phyloP scores from a whole-genome alignment of 2,113 vertebrate genomes.

The Rhombomys opimus region DNA sequence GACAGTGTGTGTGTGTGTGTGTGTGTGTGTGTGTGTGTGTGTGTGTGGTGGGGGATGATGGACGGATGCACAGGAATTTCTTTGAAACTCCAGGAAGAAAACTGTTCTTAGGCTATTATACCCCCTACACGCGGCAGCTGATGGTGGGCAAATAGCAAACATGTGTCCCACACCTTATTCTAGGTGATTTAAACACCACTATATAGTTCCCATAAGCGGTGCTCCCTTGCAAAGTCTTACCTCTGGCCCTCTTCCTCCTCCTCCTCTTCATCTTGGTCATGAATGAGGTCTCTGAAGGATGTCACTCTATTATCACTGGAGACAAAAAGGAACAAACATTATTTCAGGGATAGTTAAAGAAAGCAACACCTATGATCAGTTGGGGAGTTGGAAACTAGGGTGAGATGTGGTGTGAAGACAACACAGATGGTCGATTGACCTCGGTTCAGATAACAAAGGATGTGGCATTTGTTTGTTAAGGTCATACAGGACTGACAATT shows the following conservation, averaged over 20 bases:
- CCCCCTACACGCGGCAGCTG: not conserved
- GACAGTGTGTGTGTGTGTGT: not conserved
- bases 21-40: too few relatives aligned
- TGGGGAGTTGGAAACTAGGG: not conserved
- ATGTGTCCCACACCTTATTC: not conserved
- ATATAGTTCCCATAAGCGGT: not conserved
- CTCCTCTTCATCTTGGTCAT: slow-evolving; percentile 97
- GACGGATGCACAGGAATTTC: not conserved
- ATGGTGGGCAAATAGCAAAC: not conserved
- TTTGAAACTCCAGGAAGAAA: not conserved
- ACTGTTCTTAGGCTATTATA: not conserved
- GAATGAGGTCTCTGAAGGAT: slow-evolving; percentile 96
- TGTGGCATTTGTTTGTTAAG: slow-evolving; percentile 35
- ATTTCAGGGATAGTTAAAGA: not conserved
- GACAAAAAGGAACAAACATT: slow-evolving; percentile 51
- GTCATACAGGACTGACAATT: slow-evolving; percentile 2
- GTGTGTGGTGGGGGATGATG: too few relatives aligned
- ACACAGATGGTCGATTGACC: not conserved
- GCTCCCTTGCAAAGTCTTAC: slow-evolving; percentile 83
- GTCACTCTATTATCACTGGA: slow-evolving; percentile 95
- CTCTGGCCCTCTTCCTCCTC: slow-evolving; percentile 98
- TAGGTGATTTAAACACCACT: not conserved
- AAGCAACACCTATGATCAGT: not conserved
- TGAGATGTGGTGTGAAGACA: not conserved
- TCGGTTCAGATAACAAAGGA: slow-evolving; percentile 22